Evolutionary conservation across 2,888 invertebrate species (phyloP).

Genomic region (Caenorhabditis sp.): DNA sequence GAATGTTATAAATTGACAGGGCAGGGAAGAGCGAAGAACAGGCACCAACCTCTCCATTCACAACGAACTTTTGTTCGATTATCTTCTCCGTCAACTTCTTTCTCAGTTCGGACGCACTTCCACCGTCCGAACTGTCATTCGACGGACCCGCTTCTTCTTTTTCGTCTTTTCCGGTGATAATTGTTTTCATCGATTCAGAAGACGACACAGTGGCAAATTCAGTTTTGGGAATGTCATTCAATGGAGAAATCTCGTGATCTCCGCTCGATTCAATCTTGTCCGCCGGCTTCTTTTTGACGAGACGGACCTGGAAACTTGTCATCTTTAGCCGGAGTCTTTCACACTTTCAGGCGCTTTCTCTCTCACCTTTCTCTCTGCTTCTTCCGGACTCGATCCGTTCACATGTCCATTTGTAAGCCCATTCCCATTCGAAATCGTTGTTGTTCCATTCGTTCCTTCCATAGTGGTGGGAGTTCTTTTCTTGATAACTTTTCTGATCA

Average conservation of each 20-base stretch:
- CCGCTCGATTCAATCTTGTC: constrained; percentile 38
- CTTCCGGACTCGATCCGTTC: constrained; percentile 35
- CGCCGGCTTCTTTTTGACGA: constrained; percentile 55
- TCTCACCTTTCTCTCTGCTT: constrained; percentile 48
- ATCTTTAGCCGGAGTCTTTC: constrained; percentile 27
- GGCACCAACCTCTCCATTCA: constrained; percentile 58
- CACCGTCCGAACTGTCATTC: constrained; percentile 42
- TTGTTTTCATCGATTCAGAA: constrained; percentile 51
- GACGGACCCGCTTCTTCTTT: constrained; percentile 39
- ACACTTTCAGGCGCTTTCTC: too few species aligned
- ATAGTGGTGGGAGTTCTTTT: constrained; percentile 51
- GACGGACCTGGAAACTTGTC: constrained; percentile 49
- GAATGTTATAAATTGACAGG: constrained; percentile 1
- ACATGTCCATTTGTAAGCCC: constrained; percentile 8
- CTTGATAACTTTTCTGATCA: constrained; percentile 69
- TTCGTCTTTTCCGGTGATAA: constrained; percentile 40
- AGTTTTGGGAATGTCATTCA: constrained; percentile 47
- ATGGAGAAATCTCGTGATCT: constrained; percentile 48
- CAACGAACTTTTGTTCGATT: constrained; percentile 61
- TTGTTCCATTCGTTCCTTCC: constrained; percentile 31
- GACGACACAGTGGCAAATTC: constrained; percentile 42
- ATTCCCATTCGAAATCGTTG: constrained; percentile 5
- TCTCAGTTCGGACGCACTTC: constrained; percentile 57
- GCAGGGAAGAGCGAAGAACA: background rate
- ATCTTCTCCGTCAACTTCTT: constrained; percentile 54